Evolutionary conservation across 1,140 invertebrate species (phyloP), one percentile per base, ranked within the genome.

Genomic region (Cyclina sinensis): DNA sequence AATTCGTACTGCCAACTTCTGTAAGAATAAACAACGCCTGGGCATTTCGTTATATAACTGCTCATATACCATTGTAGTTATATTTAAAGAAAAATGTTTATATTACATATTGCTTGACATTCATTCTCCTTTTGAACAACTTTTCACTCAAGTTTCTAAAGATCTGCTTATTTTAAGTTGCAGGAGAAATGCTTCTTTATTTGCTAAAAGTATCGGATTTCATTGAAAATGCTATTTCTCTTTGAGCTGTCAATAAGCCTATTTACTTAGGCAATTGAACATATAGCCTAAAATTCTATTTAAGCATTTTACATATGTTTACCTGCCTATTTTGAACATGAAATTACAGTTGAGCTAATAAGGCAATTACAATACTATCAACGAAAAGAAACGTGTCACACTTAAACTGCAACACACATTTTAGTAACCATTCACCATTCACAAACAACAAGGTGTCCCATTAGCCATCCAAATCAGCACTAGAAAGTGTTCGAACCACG

Each of bases 311-410:
- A 70, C 16, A 2, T 35, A 37, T 35, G 27, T 70, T 70, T 70
- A 70, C 65, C 65, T 39, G 32, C 65, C 32, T 37, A 35, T 70
- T 70, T 35, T 27, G 14, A 16, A 37, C 32, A 37, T 18, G 11
- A 70, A 70, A 27, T 27, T 62, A 62, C 57, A 62, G 24, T 62
- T 62, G 57, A 62, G 57, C 57, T 70, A 37, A 70, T 70, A 37
- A 32, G 21, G 21, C 14, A 37, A 32, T 39, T 27, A 35, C 11
- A 39, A 70, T 16, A 70, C 3, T 16, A 70, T 2, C 32, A 18
- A 27, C 0, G 1, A 14, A 37, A 70, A 70, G 65, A 70, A 70
- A 32, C 35, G 65, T 70, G 57, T 24, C 57, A 62, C 4, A 4
- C 43, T 7, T 4, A 43, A 43, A 43, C 43, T 43, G 4, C 14